Percentiles rank a stretch among this genome's conserved stretches.
phyloP scores from a whole-genome alignment of 2,113 vertebrate species.

The Corythornis madagascariensis region DNA sequence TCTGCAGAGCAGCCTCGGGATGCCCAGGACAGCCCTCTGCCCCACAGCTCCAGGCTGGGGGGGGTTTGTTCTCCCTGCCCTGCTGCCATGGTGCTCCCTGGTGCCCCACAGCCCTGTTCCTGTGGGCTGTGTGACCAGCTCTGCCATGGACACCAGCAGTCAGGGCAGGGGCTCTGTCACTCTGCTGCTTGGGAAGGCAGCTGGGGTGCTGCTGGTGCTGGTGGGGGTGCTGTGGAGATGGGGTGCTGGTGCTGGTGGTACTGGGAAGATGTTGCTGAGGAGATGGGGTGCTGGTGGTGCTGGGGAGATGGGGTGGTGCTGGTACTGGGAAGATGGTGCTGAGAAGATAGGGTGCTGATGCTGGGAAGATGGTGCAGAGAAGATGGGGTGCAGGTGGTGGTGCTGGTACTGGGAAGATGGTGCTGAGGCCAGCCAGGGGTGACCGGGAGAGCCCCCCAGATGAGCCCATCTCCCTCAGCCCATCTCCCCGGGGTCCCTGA shows the following conservation, averaged over 20 bases:
- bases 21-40: accelerated
- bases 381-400: too few relatives aligned
- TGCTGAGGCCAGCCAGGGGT: too few relatives aligned
- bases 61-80: neutral
- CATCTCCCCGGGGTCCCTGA: too few relatives aligned
- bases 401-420: too few relatives aligned
- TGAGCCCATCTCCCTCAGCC: too few relatives aligned
- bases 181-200: neutral
- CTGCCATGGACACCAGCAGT: neutral
- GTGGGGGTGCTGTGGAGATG: neutral
- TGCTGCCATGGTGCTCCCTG: accelerated
- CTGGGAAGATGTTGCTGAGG: neutral
- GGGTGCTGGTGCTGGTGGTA: too few relatives aligned
- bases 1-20: neutral
- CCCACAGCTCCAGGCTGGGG: accelerated
- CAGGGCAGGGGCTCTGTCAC: too few relatives aligned
- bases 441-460: too few relatives aligned
- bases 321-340: too few relatives aligned
- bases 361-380: too few relatives aligned
- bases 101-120: neutral
- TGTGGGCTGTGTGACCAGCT: accelerated
- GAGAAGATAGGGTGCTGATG: too few relatives aligned
- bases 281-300: neutral
- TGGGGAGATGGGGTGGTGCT: neutral
- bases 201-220: neutral